Percentiles rank a stretch among this genome's conserved stretches.
Evolutionary conservation across 1,140 invertebrate genomes (phyloP).

Genomic region (Asobara japonica): DNA sequence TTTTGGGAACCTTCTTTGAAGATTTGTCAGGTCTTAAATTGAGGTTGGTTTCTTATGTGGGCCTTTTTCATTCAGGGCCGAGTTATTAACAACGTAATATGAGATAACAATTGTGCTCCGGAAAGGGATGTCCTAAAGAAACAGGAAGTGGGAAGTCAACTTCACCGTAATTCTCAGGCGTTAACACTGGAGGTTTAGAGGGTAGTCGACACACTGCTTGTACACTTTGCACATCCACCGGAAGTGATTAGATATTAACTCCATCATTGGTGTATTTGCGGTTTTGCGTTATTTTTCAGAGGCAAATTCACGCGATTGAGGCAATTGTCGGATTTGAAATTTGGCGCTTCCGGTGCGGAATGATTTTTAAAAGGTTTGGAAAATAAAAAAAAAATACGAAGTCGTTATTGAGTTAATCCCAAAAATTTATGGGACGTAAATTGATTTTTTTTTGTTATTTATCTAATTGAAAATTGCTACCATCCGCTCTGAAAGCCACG

Average conservation of each 20-base stretch:
- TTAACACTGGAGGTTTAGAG: background rate
- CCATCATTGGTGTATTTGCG: background rate
- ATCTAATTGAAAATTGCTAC: background rate
- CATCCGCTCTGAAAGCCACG: background rate
- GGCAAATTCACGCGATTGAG: background rate
- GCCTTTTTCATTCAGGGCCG: too few species aligned
- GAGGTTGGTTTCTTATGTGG: too few species aligned
- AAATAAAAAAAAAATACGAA: too few species aligned
- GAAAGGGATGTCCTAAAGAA: slow-evolving; percentile 20
- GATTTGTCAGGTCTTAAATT: too few species aligned
- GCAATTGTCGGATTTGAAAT: too few species aligned
- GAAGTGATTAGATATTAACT: slow-evolving; percentile 17
- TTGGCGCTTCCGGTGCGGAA: too few species aligned
- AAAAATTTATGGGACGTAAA: too few species aligned
- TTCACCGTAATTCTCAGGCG: slow-evolving; percentile 8
- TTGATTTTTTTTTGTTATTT: too few species aligned
- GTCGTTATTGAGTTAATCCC: too few species aligned
- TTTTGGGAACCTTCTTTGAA: too few species aligned
- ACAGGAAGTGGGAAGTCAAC: slow-evolving; percentile 20
- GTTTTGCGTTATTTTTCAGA: background rate
- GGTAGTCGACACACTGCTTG: background rate
- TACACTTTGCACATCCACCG: slow-evolving; percentile 5
- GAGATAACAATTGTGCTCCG: slow-evolving; percentile 14
- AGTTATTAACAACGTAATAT: background rate
- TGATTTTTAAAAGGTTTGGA: background rate